These are phyloP conservation scores for Melozone crissalis DNA, from an alignment of 2,113 vertebrate genomes.

Conservation along the genomic window DNA sequence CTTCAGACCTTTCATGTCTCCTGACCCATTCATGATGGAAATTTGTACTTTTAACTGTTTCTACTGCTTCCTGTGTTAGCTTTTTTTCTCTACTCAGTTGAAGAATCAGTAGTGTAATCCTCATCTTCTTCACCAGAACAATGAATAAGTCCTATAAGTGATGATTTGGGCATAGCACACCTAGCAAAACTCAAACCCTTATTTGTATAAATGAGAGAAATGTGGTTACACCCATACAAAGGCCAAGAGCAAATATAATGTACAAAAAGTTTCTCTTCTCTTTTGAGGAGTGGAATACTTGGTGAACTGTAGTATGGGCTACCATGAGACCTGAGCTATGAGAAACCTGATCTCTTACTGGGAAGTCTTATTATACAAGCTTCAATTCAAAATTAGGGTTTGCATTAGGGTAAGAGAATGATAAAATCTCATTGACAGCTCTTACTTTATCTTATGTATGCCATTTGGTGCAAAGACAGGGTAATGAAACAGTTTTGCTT, in stretches of 20 bases:
- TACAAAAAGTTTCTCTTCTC: not conserved
- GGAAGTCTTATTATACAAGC: not conserved
- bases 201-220: not conserved
- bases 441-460: not conserved
- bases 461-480: not conserved
- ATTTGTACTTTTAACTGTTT: not conserved
- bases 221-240: not conserved
- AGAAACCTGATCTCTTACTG: not conserved
- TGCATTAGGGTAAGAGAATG: not conserved
- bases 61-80: not conserved
- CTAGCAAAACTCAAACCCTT: not conserved
- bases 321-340: not conserved
- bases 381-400: rapidly evolving
- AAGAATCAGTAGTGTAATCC: not conserved
- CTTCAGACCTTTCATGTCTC: not conserved
- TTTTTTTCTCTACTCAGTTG: not conserved
- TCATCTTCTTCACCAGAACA: not conserved
- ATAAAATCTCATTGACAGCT: not conserved
- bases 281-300: not conserved
- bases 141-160: not conserved
- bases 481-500: not conserved
- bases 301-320: not conserved
- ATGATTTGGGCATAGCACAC: not conserved
- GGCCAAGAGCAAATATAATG: not conserved
- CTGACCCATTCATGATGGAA: not conserved